Evolutionary conservation across 2,888 invertebrate genomes (phyloP).

Genomic region (Dasypolia templi): DNA sequence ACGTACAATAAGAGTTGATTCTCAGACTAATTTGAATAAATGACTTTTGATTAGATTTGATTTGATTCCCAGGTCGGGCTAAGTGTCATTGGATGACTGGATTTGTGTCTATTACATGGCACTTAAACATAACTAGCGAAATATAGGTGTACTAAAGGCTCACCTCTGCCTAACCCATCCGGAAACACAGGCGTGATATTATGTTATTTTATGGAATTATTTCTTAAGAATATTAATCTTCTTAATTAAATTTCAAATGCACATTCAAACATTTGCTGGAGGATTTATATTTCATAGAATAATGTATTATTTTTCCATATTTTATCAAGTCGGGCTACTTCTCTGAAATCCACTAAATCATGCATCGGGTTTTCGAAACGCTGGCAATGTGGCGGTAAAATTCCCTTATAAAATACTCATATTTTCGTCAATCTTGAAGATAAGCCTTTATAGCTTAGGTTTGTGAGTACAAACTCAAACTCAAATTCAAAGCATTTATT

Average conservation of each 20-base stretch:
- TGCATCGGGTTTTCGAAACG: constrained; percentile 11
- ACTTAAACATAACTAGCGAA: neutral
- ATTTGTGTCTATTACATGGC: neutral
- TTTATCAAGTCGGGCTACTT: constrained; percentile 8
- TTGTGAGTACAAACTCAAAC: too few relatives aligned
- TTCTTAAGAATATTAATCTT: neutral
- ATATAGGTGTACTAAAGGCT: neutral
- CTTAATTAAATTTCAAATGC: neutral
- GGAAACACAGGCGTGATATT: neutral
- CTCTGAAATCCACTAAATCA: constrained; percentile 20
- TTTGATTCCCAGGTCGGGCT: too few relatives aligned
- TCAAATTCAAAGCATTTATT: too few relatives aligned
- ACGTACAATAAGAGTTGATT: too few relatives aligned
- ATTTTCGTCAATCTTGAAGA: neutral
- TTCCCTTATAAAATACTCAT: neutral
- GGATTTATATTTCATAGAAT: too few relatives aligned
- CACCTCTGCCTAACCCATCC: neutral
- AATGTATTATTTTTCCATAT: too few relatives aligned
- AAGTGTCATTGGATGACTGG: too few relatives aligned
- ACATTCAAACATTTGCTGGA: constrained; percentile 3
- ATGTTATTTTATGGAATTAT: too few relatives aligned
- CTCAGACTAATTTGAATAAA: too few relatives aligned
- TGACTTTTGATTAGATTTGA: too few relatives aligned
- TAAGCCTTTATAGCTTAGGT: neutral
- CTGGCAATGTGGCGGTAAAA: neutral